Percentiles rank a stretch among this genome's conserved stretches.
These are phyloP conservation scores for Ctenodactylus gundi DNA, from an alignment of 2,113 vertebrate species.

Conservation along the genomic window DNA sequence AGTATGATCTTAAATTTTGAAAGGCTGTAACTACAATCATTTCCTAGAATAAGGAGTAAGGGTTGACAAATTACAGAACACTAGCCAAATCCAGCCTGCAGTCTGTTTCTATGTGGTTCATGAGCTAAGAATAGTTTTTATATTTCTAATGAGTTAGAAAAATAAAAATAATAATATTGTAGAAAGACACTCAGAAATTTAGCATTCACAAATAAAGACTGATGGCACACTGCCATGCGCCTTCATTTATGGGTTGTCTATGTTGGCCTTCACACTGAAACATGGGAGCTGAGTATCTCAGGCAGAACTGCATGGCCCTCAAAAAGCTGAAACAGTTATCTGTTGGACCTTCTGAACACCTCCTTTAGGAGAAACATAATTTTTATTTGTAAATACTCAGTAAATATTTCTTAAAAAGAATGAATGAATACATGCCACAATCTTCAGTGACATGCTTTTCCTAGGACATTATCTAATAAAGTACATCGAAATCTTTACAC, in stretches of 20 bases:
- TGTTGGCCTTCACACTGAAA: neutral
- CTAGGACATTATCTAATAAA: neutral
- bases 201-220: neutral
- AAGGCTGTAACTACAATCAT: neutral
- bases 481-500: neutral
- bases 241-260: neutral
- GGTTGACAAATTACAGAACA: neutral
- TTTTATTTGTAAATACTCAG: neutral
- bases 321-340: neutral
- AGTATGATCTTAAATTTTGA: neutral
- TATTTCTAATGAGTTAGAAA: conserved; percentile 3
- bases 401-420: conserved; percentile 15
- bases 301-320: neutral
- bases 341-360: neutral
- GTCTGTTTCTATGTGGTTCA: neutral
- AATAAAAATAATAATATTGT: neutral
- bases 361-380: neutral
- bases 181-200: neutral
- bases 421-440: neutral
- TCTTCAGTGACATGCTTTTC: neutral
- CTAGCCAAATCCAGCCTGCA: neutral
- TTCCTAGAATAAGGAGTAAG: neutral
- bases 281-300: fast-evolving
- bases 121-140: neutral
- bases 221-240: neutral